Conservation (phyloP, 64 coral and sea anemone genomes). For the Anthopleura sola region DNA sequence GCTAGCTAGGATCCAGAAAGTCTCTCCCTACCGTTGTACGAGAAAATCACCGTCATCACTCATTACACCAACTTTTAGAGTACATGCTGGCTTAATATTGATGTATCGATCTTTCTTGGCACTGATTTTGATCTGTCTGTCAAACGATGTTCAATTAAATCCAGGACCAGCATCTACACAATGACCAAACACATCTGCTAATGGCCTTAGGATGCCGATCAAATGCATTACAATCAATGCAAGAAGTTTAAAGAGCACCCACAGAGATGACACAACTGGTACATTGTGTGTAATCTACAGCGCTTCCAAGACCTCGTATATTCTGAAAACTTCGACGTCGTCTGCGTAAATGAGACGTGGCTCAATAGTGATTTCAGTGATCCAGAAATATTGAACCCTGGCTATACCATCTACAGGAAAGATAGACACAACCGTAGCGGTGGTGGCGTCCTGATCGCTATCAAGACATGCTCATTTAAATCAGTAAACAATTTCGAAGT, state of each 20-base stretch:
- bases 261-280: not conserved
- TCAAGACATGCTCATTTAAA: slow-evolving; percentile 34
- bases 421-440: not conserved
- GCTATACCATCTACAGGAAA: slow-evolving; percentile 39
- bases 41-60: too few relatives aligned
- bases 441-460: slow-evolving; percentile 41
- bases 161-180: too few relatives aligned
- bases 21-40: too few relatives aligned
- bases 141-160: too few relatives aligned
- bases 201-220: too few relatives aligned
- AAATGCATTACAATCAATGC: too few relatives aligned
- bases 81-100: too few relatives aligned
- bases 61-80: too few relatives aligned
- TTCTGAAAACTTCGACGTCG: slow-evolving; percentile 25
- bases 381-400: slow-evolving; percentile 20
- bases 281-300: slow-evolving; percentile 16
- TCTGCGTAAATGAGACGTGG: slow-evolving; percentile 35
- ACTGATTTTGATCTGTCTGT: too few relatives aligned
- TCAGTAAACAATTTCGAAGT: slow-evolving; percentile 42
- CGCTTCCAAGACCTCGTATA: slow-evolving; percentile 54
- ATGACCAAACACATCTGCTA: too few relatives aligned
- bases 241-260: slow-evolving; percentile 26
- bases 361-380: not conserved
- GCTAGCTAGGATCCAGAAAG: too few relatives aligned
- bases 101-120: too few relatives aligned